Evolutionary conservation across 2,888 invertebrate species (phyloP).

Genomic region (Nephrotoma flavescens): DNA sequence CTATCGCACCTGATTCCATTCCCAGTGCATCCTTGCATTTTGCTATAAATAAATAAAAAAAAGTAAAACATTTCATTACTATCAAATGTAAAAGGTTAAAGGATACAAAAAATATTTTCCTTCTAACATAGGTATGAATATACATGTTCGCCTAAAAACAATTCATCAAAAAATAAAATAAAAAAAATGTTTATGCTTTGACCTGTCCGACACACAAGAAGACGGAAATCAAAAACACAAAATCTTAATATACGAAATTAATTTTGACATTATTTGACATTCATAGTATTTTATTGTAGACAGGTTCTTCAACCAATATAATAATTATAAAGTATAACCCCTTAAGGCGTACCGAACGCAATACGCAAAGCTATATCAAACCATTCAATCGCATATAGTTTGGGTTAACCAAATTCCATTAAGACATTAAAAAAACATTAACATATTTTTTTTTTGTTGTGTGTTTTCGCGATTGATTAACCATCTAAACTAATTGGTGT

Average conservation of each 20-base stretch:
- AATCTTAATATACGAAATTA: background rate
- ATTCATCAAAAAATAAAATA: background rate
- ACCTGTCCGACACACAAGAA: background rate
- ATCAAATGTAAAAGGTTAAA: background rate
- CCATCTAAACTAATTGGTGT: background rate
- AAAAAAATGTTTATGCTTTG: background rate
- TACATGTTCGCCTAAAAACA: background rate
- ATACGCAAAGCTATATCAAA: background rate
- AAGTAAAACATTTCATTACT: background rate
- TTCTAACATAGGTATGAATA: background rate
- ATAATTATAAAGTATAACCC: background rate
- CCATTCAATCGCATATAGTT: background rate
- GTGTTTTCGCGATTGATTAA: background rate
- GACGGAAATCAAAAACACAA: background rate
- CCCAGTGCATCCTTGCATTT: conserved; percentile 58
- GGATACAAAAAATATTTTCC: background rate
- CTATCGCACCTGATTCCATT: conserved; percentile 66
- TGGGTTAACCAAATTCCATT: background rate
- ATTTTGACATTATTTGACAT: background rate
- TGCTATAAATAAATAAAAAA: conserved; percentile 37
- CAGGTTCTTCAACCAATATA: background rate
- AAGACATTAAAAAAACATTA: background rate
- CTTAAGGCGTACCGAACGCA: background rate
- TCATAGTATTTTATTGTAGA: background rate
- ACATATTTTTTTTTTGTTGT: background rate